Evolutionary conservation across 2,113 vertebrate genomes (phyloP).

Genomic region (Gyps fulvus): DNA sequence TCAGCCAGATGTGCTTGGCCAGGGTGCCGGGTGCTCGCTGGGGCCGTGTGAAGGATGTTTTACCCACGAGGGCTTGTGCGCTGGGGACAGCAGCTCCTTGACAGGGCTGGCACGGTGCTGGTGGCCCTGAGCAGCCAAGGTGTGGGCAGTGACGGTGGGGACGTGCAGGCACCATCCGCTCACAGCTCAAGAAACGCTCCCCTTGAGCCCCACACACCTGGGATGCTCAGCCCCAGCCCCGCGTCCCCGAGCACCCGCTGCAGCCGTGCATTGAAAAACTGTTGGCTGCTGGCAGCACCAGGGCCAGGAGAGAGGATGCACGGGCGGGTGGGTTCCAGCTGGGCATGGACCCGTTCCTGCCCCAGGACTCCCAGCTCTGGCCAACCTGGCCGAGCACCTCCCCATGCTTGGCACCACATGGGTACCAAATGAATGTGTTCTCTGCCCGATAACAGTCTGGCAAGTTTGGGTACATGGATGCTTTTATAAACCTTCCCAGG

Average conservation of each 20-base stretch:
- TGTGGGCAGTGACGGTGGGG: fast-evolving
- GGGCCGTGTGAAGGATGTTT: background rate
- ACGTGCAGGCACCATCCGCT: fast-evolving
- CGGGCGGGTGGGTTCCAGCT: fast-evolving
- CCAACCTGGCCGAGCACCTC: fast-evolving
- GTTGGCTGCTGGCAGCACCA: background rate
- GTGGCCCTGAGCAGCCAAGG: background rate
- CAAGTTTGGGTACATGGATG: background rate
- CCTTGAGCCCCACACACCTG: fast-evolving
- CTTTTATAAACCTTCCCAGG: background rate
- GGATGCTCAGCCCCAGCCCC: background rate
- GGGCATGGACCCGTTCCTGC: fast-evolving
- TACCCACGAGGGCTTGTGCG: fast-evolving
- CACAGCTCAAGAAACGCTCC: background rate
- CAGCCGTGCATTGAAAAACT: too few species aligned
- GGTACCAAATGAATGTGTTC: fast-evolving
- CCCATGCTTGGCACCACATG: fast-evolving
- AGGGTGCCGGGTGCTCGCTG: fast-evolving
- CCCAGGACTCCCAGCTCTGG: background rate
- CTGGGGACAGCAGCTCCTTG: fast-evolving
- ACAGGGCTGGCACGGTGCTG: fast-evolving
- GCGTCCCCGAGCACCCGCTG: fast-evolving
- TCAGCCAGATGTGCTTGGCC: constrained; percentile 47
- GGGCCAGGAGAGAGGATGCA: background rate
- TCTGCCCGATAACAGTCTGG: background rate